Base-by-base conservation (phyloP, 2,113 vertebrate genomes). In the Dicrurus megarhynchus region DNA sequence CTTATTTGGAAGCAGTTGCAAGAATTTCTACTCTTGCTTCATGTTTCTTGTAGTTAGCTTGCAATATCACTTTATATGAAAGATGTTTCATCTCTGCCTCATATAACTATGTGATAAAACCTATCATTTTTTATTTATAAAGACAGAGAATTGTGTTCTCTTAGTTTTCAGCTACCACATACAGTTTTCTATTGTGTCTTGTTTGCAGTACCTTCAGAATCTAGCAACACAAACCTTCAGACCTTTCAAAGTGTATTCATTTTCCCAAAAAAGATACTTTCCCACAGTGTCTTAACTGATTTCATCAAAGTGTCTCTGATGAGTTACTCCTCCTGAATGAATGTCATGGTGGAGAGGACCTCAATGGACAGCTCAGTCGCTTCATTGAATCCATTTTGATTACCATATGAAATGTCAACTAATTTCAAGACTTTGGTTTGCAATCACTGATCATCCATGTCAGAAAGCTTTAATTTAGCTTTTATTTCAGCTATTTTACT, bases 281-380 rank as follows among this genome's bases (percentile, higher is more conserved):
- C 86, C 90, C 85, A 95, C 77, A 94, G 12, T 96, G 93, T 94
- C 93, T 90, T 94, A 95, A 90, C 30, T 44, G 65, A 95, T 95
- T 88, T 92, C 56, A 90, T 94, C 90, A 93, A 77, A 90, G 47
- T 86, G 65, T 90, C 68, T 84, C 87, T 96, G 94, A 95, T 89
- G 92, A 93, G 80, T 85, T 87, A 63, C 75, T 93, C 74, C 74
- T 97, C 50, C 75, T 87, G 82, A 93, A 95, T 94, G 81, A 96
- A 93, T 96, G 94, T 93, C 97, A 97, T 97, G 91, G 84, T 92
- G 93, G 75, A 97, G 91, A 96, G 92, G 93, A 93, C 90, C 84
- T 96, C 92, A 96, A 92, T 96, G 96, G 89, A 96, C 79, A 96
- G 77, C 85, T 95, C 94, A 95, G 93, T 95, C 84, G 91, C 93